Evolutionary conservation across 2,797 vertebrate genomes (phyloP).

Genomic region (Crenichthys baileyi): DNA sequence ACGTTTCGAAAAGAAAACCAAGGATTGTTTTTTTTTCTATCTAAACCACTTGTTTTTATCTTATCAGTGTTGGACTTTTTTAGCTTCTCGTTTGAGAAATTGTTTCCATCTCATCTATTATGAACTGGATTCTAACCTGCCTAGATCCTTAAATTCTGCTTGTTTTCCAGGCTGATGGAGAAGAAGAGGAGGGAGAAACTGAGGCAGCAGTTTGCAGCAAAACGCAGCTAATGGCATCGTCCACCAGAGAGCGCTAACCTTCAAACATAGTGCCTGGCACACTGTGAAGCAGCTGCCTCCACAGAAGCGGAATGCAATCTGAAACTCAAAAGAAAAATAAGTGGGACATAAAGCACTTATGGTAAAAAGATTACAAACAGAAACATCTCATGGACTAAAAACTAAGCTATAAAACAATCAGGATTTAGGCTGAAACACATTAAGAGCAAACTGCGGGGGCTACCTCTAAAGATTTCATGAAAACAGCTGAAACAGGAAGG

Average conservation of each 20-base stretch:
- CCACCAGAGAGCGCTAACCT: constrained; percentile 45
- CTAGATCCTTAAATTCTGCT: not conserved
- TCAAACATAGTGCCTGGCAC: constrained; percentile 23
- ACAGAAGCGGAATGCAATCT: constrained; percentile 35
- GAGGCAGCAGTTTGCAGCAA: constrained; percentile 83
- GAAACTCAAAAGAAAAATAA: not conserved
- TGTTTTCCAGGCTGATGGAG: constrained; percentile 81
- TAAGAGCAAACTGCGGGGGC: constrained; percentile 18
- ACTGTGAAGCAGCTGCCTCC: constrained; percentile 8
- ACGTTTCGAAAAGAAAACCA: not conserved
- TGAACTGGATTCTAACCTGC: not conserved
- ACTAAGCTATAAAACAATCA: constrained; percentile 65
- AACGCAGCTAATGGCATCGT: constrained; percentile 78
- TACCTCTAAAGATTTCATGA: not conserved
- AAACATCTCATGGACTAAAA: constrained; percentile 61
- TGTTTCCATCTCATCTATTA: not conserved
- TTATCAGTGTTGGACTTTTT: not conserved
- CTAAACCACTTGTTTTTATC: not conserved
- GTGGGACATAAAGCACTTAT: constrained; percentile 18
- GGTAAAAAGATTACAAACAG: constrained; percentile 8
- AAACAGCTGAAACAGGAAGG: not conserved
- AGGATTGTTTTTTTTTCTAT: not conserved
- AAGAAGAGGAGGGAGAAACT: constrained; percentile 87
- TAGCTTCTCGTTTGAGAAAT: not conserved
- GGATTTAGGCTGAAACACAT: constrained; percentile 39